Evolutionary conservation across 2,888 invertebrate species (phyloP).

Genomic region (Hydropsyche betteni): DNA sequence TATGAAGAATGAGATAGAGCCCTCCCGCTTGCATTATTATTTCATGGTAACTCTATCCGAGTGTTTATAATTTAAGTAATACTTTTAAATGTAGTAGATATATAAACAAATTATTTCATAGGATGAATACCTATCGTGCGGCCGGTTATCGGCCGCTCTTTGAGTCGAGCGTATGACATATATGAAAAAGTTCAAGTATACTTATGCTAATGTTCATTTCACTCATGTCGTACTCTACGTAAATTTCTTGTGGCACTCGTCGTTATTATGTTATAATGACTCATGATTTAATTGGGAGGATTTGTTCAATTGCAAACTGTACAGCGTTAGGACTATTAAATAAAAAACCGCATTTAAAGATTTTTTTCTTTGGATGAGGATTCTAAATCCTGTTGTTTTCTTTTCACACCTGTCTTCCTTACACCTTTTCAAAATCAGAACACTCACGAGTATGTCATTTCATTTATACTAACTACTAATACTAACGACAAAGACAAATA

Average conservation of each 20-base stretch:
- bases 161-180: too few species aligned
- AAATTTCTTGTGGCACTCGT: conserved; percentile 31
- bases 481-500: too few species aligned
- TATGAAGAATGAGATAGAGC: conserved; percentile 43
- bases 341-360: conserved; percentile 43
- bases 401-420: background rate
- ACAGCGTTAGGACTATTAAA: conserved; percentile 52
- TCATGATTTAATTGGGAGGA: conserved; percentile 49
- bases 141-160: too few species aligned
- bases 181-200: too few species aligned
- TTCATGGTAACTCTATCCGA: conserved; percentile 49
- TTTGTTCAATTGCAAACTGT: conserved; percentile 51
- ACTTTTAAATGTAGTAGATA: conserved; percentile 44
- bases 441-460: too few species aligned
- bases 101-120: conserved; percentile 41
- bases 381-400: conserved; percentile 19
- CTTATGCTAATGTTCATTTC: conserved; percentile 2
- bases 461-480: too few species aligned
- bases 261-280: conserved; percentile 48
- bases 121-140: conserved; percentile 18
- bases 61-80: conserved; percentile 49
- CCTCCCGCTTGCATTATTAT: conserved; percentile 51
- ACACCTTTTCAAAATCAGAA: too few species aligned
- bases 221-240: conserved; percentile 30
- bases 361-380: conserved; percentile 37